phyloP scores from a whole-genome alignment of 23 tunicate species.

The Trididemnum nubilum region DNA sequence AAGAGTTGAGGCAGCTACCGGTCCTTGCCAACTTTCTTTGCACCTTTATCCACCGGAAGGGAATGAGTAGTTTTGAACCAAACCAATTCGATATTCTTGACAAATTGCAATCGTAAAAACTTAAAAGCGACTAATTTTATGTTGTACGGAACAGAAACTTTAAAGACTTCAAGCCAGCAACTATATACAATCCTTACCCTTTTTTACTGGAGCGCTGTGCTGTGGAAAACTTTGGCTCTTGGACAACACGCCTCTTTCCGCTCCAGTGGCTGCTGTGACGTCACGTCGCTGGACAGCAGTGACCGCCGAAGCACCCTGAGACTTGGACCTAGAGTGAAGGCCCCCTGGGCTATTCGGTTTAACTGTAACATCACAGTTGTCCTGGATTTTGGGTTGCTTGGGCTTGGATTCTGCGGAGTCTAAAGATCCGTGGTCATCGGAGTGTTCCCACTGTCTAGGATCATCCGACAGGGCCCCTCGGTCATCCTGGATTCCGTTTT shows the following conservation, averaged over 20 bases:
- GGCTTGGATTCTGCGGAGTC: constrained; percentile 86
- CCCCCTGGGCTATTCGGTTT: not conserved
- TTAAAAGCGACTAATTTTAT: too few species aligned
- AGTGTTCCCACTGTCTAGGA: constrained; percentile 15
- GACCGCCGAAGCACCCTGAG: constrained; percentile 39
- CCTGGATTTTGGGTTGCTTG: constrained; percentile 51
- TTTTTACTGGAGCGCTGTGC: constrained; percentile 58
- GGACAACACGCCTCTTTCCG: constrained; percentile 40
- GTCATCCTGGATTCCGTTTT: not conserved
- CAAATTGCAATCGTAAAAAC: too few species aligned
- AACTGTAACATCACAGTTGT: constrained; percentile 2
- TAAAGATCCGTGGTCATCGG: constrained; percentile 67
- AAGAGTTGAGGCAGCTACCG: too few species aligned
- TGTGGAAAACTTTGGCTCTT: constrained; percentile 90
- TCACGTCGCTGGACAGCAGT: not conserved
- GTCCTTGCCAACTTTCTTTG: too few species aligned
- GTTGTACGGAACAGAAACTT: too few species aligned
- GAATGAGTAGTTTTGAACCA: too few species aligned
- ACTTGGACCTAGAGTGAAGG: constrained; percentile 48
- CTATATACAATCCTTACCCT: constrained; percentile 52
- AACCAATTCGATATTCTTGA: too few species aligned
- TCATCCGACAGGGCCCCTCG: constrained; percentile 7
- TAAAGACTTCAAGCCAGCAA: too few species aligned
- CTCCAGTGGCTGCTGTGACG: not conserved
- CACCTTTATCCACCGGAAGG: too few species aligned